These are phyloP conservation scores for Lagopus leucura DNA, from an alignment of 2,113 vertebrate genomes.

Conservation along the genomic window DNA sequence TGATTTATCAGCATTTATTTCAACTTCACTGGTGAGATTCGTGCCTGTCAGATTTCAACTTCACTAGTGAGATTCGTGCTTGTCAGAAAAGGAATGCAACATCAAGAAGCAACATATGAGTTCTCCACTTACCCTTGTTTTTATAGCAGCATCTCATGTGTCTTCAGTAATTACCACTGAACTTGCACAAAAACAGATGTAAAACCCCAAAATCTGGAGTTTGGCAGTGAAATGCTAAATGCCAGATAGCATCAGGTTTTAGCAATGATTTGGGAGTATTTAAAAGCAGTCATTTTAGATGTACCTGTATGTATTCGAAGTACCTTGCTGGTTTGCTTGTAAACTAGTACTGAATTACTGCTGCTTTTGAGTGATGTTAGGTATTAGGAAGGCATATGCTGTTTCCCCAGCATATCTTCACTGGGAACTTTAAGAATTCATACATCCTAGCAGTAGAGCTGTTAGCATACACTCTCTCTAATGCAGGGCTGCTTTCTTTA, in stretches of 20 bases:
- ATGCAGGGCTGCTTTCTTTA: not conserved
- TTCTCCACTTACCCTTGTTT: conserved; percentile 18
- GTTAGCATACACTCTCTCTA: not conserved
- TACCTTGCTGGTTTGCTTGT: not conserved
- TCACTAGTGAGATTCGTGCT: not conserved
- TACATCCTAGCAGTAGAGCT: not conserved
- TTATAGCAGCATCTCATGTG: not conserved
- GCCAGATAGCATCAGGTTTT: not conserved
- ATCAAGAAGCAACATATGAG: not conserved
- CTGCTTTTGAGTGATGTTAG: not conserved
- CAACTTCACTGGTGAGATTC: not conserved
- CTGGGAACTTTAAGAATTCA: not conserved
- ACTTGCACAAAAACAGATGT: not conserved
- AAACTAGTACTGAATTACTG: not conserved
- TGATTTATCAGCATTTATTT: not conserved
- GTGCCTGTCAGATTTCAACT: not conserved
- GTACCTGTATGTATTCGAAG: not conserved
- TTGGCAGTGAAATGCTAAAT: not conserved
- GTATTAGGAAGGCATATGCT: not conserved
- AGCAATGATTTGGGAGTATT: not conserved
- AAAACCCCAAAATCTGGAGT: not conserved
- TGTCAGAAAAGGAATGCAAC: not conserved
- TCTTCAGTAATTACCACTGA: not conserved
- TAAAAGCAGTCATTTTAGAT: not conserved
- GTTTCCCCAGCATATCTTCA: not conserved